Base-by-base conservation (phyloP, 2,888 invertebrate species). In the Aphidius colemani region DNA sequence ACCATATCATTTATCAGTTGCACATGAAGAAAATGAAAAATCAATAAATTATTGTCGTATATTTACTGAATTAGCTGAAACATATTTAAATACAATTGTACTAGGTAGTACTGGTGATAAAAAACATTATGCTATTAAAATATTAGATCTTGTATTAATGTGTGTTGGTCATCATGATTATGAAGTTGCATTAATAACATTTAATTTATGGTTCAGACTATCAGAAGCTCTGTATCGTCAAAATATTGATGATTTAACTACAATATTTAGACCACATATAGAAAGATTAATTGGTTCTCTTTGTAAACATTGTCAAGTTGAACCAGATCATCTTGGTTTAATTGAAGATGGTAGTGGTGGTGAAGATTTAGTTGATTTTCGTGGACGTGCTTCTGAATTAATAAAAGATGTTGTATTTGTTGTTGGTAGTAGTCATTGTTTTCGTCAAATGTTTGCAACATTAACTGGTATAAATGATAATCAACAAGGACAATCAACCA, bases 121-220 rank as follows among this genome's bases (percentile, higher is more conserved):
- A 69, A 86, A 87, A 7, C 92, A 94, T 82, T 93, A 91, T 83
- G 90, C 92, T 0, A 85, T 96, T 68, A 90, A 92, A 79, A 90
- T 94, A 4, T 85, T 99, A 66, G 96, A 98, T 79, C 85, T 97
- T 71, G 90, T 96, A 8, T 85, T 98, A 55, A 89, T 92, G 46
- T 96, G 98, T 83, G 94, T 96, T 8, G 96, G 96, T 0, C 97
- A 98, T 85, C 96, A 97, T 83, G 97, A 98, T 82, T 98, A 96
- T 84, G 96, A 98, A 88, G 87, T 91, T 10, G 88, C 89, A 9
- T 89, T 89, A 75, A 94, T 98, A 71, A 96, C 98, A 1, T 99
- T 98, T 81, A 94, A 95, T 83, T 87, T 98, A 65, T 99, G 99
- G 99, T 98, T 96, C 84, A 88, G 94, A 40, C 83, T 99, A 45